Percentiles rank a stretch among this genome's conserved stretches.
These are phyloP conservation scores for Cuculus canorus DNA, from an alignment of 2,797 vertebrate genomes.

Conservation along the genomic window DNA sequence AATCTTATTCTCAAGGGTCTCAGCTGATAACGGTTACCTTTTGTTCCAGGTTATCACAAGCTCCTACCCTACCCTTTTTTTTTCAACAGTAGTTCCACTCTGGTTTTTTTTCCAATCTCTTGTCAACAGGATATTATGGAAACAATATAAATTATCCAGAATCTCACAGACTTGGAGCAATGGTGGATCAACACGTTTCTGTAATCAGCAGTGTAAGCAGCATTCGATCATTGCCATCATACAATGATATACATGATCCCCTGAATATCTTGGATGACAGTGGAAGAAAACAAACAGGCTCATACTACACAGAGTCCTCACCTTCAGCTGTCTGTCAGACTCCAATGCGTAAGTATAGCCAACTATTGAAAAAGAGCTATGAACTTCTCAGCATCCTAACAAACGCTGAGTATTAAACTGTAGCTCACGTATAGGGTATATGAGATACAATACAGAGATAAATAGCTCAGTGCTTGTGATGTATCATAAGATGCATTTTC, in stretches of 20 bases:
- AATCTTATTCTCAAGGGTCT: background rate
- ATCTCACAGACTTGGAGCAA: slow-evolving; percentile 86
- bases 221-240: slow-evolving; percentile 82
- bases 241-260: slow-evolving; percentile 91
- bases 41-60: background rate
- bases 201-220: slow-evolving; percentile 95
- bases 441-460: background rate
- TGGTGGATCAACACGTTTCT: slow-evolving; percentile 97
- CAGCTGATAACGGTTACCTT: background rate
- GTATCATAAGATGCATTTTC: background rate
- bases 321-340: slow-evolving; percentile 76
- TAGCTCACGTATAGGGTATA: background rate
- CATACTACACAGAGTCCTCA: slow-evolving; percentile 85
- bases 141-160: slow-evolving; percentile 85
- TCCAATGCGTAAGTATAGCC: slow-evolving; percentile 75
- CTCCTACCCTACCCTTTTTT: background rate
- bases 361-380: background rate
- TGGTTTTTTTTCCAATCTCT: slow-evolving; percentile 24
- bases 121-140: slow-evolving; percentile 87
- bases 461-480: background rate
- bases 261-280: slow-evolving; percentile 93
- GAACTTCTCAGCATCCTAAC: background rate
- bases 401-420: background rate
- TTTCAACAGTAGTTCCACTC: background rate
- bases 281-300: slow-evolving; percentile 80